phyloP scores from a whole-genome alignment of 2,888 invertebrate genomes.

The Anthrax anthrax region DNA sequence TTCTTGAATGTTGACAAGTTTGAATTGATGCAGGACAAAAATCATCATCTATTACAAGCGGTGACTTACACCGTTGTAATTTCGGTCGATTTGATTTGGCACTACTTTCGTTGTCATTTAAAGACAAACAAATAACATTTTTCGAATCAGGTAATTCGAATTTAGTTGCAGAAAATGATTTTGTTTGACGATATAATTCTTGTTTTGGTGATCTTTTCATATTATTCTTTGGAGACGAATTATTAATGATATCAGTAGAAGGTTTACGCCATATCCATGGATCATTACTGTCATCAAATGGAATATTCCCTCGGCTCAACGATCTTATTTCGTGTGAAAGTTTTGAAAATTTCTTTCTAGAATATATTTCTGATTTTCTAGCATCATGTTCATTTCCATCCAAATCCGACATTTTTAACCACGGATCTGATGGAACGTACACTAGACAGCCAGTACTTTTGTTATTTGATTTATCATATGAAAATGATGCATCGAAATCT shows the following conservation, averaged over 20 bases:
- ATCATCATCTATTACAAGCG: constrained; percentile 17
- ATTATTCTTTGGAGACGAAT: constrained; percentile 2
- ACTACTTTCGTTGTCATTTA: constrained; percentile 8
- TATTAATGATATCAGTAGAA: background rate
- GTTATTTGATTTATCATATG: constrained; percentile 20
- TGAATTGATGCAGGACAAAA: constrained; percentile 15
- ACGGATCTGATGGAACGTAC: constrained; percentile 30
- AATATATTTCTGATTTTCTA: background rate
- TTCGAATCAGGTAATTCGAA: constrained; percentile 13
- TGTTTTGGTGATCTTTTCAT: constrained; percentile 14
- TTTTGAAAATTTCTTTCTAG: constrained; percentile 2
- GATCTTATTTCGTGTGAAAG: constrained; percentile 15
- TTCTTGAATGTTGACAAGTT: constrained; percentile 10
- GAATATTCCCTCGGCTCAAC: constrained; percentile 14
- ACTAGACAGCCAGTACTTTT: constrained; percentile 28
- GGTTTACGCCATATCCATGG: constrained; percentile 26
- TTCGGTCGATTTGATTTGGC: constrained; percentile 17
- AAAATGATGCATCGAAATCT: constrained; percentile 20
- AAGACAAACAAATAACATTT: background rate
- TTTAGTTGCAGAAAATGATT: constrained; percentile 21
- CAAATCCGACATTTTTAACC: constrained; percentile 26
- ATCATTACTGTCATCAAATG: constrained; percentile 14
- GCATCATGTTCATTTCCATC: constrained; percentile 8
- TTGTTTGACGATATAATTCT: constrained; percentile 18
- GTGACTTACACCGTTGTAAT: constrained; percentile 20